A percentile compares a stretch with the other conserved stretches of the same genome.
These are phyloP conservation scores for Pangasius larnaudii DNA, from an alignment of 2,797 vertebrate genomes.

Conservation along the genomic window DNA sequence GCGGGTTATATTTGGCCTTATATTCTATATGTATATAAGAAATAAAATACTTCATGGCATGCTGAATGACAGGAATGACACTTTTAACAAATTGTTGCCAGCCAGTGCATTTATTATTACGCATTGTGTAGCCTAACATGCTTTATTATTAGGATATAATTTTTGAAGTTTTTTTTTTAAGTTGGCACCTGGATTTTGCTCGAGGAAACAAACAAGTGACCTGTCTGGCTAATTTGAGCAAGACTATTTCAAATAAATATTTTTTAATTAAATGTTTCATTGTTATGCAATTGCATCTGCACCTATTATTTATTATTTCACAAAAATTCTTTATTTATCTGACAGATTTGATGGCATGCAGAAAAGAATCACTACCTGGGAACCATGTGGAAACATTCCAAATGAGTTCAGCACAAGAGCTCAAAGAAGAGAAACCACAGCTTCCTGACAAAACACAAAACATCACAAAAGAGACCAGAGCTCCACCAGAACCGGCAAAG, in stretches of 20 bases:
- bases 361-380: not conserved
- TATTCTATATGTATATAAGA: not conserved
- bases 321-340: not conserved
- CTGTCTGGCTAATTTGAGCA: not conserved
- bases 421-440: constrained; percentile 44
- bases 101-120: not conserved
- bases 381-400: not conserved
- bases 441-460: not conserved
- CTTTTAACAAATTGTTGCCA: too few species aligned
- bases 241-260: not conserved
- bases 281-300: not conserved
- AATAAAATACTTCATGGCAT: not conserved
- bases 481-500: not conserved
- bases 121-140: not conserved
- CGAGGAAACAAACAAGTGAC: not conserved
- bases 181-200: not conserved
- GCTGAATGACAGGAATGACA: not conserved
- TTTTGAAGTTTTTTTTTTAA: too few species aligned
- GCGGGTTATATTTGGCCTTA: too few species aligned
- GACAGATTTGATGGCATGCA: constrained; percentile 13
- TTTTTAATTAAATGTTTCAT: not conserved
- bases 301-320: not conserved
- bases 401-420: not conserved
- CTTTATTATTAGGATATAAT: not conserved
- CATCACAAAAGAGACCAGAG: not conserved